Percentiles rank a stretch among this genome's conserved stretches.
Evolutionary conservation across 2,888 invertebrate species (phyloP).

Genomic region (Cataglyphis albicans): DNA sequence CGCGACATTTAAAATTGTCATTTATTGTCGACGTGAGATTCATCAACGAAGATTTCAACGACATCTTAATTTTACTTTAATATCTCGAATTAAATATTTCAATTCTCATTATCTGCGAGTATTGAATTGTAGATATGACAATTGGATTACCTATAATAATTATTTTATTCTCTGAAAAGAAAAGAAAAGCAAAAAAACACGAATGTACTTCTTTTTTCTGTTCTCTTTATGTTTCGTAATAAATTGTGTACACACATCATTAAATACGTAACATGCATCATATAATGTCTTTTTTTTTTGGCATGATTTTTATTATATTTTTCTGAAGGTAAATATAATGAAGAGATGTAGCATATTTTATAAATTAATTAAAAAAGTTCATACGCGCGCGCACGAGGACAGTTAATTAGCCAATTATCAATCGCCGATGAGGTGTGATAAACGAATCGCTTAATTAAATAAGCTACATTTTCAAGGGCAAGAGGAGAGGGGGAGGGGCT

Average conservation of each 20-base stretch:
- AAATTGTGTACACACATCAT: neutral
- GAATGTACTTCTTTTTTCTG: neutral
- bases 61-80: neutral
- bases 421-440: conserved; percentile 38
- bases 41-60: neutral
- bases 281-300: neutral
- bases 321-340: conserved; percentile 1
- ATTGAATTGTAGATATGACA: no score
- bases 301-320: conserved; percentile 30
- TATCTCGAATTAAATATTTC: conserved; percentile 22
- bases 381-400: neutral
- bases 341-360: neutral
- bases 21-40: conserved; percentile 17
- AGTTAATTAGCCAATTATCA: conserved; percentile 47
- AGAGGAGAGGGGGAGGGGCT: neutral
- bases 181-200: neutral
- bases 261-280: neutral
- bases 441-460: conserved; percentile 53
- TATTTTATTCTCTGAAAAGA: neutral
- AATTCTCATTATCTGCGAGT: neutral
- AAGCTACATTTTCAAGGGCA: conserved; percentile 9
- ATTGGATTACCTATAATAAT: neutral
- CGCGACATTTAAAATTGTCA: conserved; percentile 13
- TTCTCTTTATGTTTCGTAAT: neutral
- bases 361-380: conserved; percentile 40